Base-by-base conservation (phyloP, 1,140 invertebrate genomes). In the Platyscapa corneri region DNA sequence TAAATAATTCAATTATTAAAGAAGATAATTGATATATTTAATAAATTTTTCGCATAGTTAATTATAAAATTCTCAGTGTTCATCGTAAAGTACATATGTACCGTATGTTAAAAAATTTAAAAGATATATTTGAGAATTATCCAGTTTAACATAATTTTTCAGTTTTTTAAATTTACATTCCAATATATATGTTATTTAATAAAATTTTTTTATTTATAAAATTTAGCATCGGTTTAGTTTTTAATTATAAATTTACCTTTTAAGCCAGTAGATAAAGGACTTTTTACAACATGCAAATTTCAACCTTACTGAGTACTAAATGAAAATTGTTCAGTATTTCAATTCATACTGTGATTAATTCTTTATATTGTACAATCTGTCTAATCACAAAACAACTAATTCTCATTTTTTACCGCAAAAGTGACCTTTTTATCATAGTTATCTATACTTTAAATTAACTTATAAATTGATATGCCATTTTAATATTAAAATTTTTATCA, bases 371-470 rank as follows among this genome's bases (percentile, higher is more conserved):
- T 67, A 16, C 16, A 6, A 37, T 70, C 14, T 39, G 6, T 70
- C 67, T 70, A 70, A 70, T 70, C 67, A 32, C 37, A 37, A 23
- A 70, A 70, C 30, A 23, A 37, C 67, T 37, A 70, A 70, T 70
- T 70, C 37, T 20, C 7, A 70, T 37, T 34, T 70, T 70, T 37
- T 70, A 37, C 34, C 67, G 23, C 67, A 16, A 70, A 37, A n/a
- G 37, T 70, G 67, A 34, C 34, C 37, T 20, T 37, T 37, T 37
- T 16, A 6, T 37, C 37, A 70, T 23, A n/a, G 37, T 70, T 70
- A 70, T 32, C 2, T 30, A 30, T 34, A 30, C 32, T 37, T 34
- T 37, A 37, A 70, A 6, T 70, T 37, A 37, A 3, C 34, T 70
- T 70, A 27, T 3, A 60, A 27, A 60, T 27, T 60, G 27, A 60